Evolutionary conservation across 2,888 invertebrate species (phyloP).

Genomic region (Tyria jacobaeae): DNA sequence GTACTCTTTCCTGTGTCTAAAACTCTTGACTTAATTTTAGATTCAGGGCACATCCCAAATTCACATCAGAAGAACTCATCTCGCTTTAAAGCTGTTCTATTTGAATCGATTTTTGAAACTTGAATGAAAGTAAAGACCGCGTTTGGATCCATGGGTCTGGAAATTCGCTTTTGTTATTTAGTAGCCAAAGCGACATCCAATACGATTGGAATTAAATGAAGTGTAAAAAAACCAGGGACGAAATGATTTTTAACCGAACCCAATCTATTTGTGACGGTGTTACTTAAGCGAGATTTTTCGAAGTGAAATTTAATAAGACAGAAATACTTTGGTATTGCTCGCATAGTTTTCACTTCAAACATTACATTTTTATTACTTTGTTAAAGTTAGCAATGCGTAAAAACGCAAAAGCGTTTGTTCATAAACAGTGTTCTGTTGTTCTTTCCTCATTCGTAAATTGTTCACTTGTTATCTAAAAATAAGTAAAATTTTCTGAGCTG

Average conservation of each 20-base stretch:
- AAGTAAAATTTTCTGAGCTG: not conserved
- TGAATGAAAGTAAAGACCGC: conserved; percentile 33
- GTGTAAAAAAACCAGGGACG: conserved; percentile 30
- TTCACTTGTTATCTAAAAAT: not conserved
- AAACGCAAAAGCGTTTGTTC: not conserved
- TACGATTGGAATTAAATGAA: conserved; percentile 45
- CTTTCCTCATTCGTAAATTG: no score
- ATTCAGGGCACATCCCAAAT: conserved; percentile 41
- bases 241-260: conserved; percentile 25
- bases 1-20: conserved; percentile 47
- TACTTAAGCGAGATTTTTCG: conserved; percentile 11
- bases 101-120: conserved; percentile 11
- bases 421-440: not conserved
- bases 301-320: conserved; percentile 12
- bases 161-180: conserved; percentile 34
- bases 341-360: not conserved
- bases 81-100: conserved; percentile 23
- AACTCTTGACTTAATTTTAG: conserved; percentile 58
- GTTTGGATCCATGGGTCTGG: conserved; percentile 33
- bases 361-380: not conserved
- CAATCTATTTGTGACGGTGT: conserved; percentile 26
- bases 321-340: not conserved
- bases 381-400: not conserved
- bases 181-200: conserved; percentile 14
- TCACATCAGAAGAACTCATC: conserved; percentile 30